These are phyloP conservation scores for Sarcophaga rosellei DNA, from an alignment of 2,888 invertebrate species.

Conservation along the genomic window DNA sequence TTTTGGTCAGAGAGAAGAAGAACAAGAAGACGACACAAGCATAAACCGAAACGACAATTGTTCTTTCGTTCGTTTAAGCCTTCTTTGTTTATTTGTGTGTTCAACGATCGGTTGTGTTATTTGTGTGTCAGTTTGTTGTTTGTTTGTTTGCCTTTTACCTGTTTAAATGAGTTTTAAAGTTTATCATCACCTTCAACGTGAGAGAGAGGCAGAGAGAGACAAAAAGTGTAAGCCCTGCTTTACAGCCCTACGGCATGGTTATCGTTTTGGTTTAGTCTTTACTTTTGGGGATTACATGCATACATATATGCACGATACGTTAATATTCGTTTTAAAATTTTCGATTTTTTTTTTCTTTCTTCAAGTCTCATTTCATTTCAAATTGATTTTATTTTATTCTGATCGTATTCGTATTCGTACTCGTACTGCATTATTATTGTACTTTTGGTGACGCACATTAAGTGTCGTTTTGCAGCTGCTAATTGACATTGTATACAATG, in stretches of 20 bases:
- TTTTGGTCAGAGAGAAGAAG: constrained; percentile 24
- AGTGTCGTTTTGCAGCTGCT: constrained; percentile 81
- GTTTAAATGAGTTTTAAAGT: constrained; percentile 47
- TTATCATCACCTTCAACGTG: constrained; percentile 56
- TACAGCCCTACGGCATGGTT: constrained; percentile 40
- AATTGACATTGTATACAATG: constrained; percentile 80
- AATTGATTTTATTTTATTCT: constrained; percentile 48
- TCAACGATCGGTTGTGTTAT: constrained; percentile 42
- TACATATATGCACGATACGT: too few species aligned
- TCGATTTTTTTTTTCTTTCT: neutral
- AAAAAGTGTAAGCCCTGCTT: neutral
- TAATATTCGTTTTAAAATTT: constrained; percentile 4
- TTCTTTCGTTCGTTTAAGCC: constrained; percentile 48
- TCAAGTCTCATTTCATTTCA: constrained; percentile 35
- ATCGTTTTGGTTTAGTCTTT: constrained; percentile 8
- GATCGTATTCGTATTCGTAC: neutral
- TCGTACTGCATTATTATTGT: constrained; percentile 42
- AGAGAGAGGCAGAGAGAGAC: neutral
- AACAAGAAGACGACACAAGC: constrained; percentile 5
- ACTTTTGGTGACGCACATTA: constrained; percentile 75
- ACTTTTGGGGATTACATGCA: constrained; percentile 22
- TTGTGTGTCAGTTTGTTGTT: neutral
- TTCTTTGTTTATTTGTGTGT: constrained; percentile 61
- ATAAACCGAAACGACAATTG: constrained; percentile 59
- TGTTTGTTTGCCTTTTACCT: constrained; percentile 47